These are phyloP conservation scores for Chunga burmeisteri DNA, from an alignment of 2,113 vertebrate species.

Conservation along the genomic window DNA sequence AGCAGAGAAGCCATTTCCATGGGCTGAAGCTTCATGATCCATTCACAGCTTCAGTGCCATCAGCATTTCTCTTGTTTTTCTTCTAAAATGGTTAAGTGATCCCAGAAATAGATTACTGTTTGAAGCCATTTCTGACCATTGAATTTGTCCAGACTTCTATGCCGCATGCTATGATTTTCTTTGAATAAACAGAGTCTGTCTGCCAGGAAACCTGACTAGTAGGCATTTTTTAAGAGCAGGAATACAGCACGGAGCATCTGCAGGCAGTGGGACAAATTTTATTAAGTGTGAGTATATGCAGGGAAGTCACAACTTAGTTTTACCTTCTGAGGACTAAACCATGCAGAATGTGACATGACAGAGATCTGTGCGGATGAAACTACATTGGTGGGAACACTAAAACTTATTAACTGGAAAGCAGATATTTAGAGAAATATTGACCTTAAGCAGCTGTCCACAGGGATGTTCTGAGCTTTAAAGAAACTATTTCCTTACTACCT, in stretches of 20 bases:
- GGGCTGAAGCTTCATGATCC: background rate
- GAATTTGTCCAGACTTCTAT: background rate
- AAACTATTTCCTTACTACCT: background rate
- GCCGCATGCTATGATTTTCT: background rate
- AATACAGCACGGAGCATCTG: background rate
- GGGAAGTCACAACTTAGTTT: background rate
- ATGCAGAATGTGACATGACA: background rate
- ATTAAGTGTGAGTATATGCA: background rate
- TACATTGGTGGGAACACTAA: background rate
- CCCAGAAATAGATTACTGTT: background rate
- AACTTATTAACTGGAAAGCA: background rate
- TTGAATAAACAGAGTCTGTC: background rate
- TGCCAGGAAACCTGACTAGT: background rate
- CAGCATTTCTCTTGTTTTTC: background rate
- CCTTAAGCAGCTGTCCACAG: background rate
- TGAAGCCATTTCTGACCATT: background rate
- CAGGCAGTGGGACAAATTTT: background rate
- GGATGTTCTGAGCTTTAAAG: background rate
- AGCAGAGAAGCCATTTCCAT: background rate
- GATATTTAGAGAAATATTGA: background rate
- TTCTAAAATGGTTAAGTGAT: background rate
- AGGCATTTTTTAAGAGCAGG: background rate
- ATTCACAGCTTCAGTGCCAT: background rate
- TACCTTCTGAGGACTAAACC: background rate
- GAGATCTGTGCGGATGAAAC: background rate